Base-by-base conservation (phyloP, 2,888 invertebrate species). In the Ennomos quercinarius region DNA sequence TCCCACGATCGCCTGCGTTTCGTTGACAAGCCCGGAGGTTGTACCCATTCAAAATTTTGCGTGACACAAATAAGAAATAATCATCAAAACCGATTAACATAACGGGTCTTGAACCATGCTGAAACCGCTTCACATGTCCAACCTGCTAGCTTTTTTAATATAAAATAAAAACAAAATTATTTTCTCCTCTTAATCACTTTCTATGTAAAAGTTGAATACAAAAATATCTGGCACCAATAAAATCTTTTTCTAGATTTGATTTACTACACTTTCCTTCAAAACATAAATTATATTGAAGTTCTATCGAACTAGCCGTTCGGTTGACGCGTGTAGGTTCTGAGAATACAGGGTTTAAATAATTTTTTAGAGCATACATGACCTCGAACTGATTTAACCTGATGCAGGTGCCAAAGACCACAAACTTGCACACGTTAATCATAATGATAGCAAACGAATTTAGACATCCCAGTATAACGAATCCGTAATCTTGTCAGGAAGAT, bases 1-100 rank as follows among this genome's bases (percentile, higher is more conserved):
- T 67, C 64, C 63, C 62, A 74, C 65, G 63, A 67, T n/a, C 35
- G 10, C 11, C 51, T 8, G 36, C 11, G 51, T 64, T 68, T 70
- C 56, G 46, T 57, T 62, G 66, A 63, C 46, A 27, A 27, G 6
- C 27, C 27, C 43, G 50, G 68, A 69, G 64, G 64, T 64, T 58
- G 62, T 46, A 10, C 34, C 49, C 34, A 12, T 35, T n/a, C 34
- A 34, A 38, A 11, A 13, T 54, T 50, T 60, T 50, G 43, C 47
- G 12, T 34, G 35, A 47, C 35, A 51, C 39, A n/a, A n/a, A n/a
- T n/a, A n/a, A n/a, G 42, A 39, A 51, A 35, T 38, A 39, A 38
- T 13, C 10, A 44, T 37, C 10, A 37, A 27, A 58, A 56, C 53
- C 40, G 11, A 45, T 27, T 36, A 12, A 41, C n/a, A 36, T 58